A percentile compares a stretch with the other conserved stretches of the same genome.
Conservation (phyloP, 2,888 invertebrate genomes). For the Dromius quadrimaculatus region DNA sequence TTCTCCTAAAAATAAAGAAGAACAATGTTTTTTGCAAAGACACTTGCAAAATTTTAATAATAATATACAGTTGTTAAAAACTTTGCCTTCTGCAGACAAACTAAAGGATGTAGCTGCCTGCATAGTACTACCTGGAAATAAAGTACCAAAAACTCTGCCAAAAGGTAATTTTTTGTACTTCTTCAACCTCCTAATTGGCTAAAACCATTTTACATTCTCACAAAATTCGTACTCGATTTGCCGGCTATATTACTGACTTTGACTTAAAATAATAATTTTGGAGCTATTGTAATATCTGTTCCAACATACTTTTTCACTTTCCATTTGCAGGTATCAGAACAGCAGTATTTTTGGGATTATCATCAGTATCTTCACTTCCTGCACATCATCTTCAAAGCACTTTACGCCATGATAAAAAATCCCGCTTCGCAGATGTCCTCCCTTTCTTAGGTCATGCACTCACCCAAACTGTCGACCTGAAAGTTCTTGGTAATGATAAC, state of each 20-base stretch:
- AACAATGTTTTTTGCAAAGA: neutral
- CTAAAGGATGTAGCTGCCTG: neutral
- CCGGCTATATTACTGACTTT: too few species aligned
- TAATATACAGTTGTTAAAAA: neutral
- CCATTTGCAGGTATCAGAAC: neutral
- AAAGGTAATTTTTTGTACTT: too few species aligned
- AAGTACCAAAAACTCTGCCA: too few species aligned
- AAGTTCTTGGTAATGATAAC: neutral
- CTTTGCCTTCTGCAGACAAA: neutral
- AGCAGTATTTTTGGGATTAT: neutral
- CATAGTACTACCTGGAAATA: neutral
- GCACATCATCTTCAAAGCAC: neutral
- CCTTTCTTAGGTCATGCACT: slow-evolving; percentile 5
- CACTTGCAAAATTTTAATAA: neutral
- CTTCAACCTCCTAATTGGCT: too few species aligned
- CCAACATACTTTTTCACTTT: too few species aligned
- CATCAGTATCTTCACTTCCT: neutral
- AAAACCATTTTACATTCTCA: too few species aligned
- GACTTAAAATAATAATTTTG: too few species aligned
- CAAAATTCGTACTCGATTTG: too few species aligned
- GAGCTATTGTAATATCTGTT: too few species aligned
- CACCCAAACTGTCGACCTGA: neutral
- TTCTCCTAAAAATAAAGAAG: neutral
- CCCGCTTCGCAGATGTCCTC: neutral
- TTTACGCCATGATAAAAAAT: neutral